A percentile compares a stretch with the other conserved stretches of the same genome.
phyloP scores from a whole-genome alignment of 2,888 invertebrate species.

The Piscicola geometra region DNA sequence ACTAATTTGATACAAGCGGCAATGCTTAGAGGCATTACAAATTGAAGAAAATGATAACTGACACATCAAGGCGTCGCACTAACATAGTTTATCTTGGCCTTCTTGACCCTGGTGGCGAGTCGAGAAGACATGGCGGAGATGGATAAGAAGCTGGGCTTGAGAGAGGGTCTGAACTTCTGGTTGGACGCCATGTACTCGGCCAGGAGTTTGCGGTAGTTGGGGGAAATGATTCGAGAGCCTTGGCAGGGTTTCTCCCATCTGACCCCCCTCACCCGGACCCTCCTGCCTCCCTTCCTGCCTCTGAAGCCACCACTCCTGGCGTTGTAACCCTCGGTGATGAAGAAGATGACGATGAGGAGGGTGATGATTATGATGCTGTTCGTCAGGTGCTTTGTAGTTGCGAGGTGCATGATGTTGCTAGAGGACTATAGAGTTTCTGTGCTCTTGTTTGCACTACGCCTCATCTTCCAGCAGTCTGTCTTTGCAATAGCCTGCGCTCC shows the following conservation, averaged over 20 bases:
- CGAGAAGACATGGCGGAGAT: not conserved
- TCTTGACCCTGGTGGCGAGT: not conserved
- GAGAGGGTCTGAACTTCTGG: not conserved
- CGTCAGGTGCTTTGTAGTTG: not conserved
- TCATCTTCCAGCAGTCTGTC: constrained; percentile 1
- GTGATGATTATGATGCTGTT: no score
- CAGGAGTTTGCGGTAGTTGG: not conserved
- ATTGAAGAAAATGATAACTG: not conserved
- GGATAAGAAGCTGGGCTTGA: not conserved
- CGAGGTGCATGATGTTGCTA: not conserved
- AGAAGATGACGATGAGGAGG: not conserved
- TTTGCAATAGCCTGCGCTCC: not conserved
- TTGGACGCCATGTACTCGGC: not conserved
- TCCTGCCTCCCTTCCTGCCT: not conserved
- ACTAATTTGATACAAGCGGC: no score
- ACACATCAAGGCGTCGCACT: not conserved
- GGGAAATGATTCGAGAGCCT: not conserved
- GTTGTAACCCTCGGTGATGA: not conserved
- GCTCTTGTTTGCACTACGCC: not conserved
- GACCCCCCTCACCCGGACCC: not conserved
- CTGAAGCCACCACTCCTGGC: not conserved
- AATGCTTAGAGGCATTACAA: no score
- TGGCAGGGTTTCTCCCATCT: constrained; percentile 9
- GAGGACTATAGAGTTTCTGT: not conserved
- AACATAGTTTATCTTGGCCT: not conserved